Base-by-base conservation (phyloP, 2,888 invertebrate genomes). In the Nomada flava region DNA sequence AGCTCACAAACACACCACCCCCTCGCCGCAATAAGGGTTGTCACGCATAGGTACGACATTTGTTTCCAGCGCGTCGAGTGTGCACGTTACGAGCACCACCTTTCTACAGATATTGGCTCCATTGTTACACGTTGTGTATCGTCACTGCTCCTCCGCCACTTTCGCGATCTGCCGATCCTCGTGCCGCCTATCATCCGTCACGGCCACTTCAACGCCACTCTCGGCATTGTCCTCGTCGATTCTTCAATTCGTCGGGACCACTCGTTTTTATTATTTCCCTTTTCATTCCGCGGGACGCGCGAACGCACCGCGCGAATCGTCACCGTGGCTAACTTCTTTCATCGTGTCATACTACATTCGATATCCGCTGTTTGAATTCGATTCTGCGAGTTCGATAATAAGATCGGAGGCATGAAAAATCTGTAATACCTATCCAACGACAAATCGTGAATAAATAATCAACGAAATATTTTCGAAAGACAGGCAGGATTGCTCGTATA, bases 21-120 rank as follows among this genome's bases (percentile, higher is more conserved):
- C 71, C 82, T 65, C 63, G 74, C 71, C 74, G 86, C 83, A 86
- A 82, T 87, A 88, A 88, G 88, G 85, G 82, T 85, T 86, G 88
- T 88, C 88, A 88, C 88, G 88, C 88, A 88, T 88, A 88, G 88
- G 78, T 82, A 82, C 86, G 83, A 79, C 87, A 84, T 87, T 88
- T 88, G 88, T 88, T 88, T 88, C 81, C 77, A 74, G 42, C 79
- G 86, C 76, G 80, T 86, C 75, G 86, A 87, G 88, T 84, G 82
- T 62, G 85, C 85, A 69, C 82, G 77, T 79, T 85, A 88, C 86
- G 80, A 79, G 83, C 82, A 82, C 83, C 79, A 81, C 88, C 85
- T 88, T 88, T 80, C 81, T 79, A 80, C 85, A 79, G 86, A 82
- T 88, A 85, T 88, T 86, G 86, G 88, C 73, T 88, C 86, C 79